Evolutionary conservation across 2,888 invertebrate species (phyloP), one percentile per base, ranked within the genome.

Genomic region (Latrodectus elegans): DNA sequence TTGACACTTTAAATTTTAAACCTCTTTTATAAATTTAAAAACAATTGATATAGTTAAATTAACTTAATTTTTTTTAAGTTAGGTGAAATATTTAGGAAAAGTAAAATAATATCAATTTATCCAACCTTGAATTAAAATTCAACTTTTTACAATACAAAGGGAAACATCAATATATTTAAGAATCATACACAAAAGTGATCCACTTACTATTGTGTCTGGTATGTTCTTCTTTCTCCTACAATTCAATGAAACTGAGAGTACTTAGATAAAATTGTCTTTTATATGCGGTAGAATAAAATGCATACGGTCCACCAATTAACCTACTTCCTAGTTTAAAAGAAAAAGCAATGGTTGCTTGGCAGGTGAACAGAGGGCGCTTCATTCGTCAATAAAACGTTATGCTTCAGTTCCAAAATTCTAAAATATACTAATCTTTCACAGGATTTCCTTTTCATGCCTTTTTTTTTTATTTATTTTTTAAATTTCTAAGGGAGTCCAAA

Each of bases 271-370:
- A 81, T 77, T 87, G 86, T 76, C 86, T 87, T 87, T 87, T 87
- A 87, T 86, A 86, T 52, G 75, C 53, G 65, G 49, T 65, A 71
- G 65, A 65, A 67, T 84, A 84, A 81, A 84, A 84, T 72, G 84
- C 86, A 81, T 77, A 81, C 68, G 81, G 72, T 77, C 73, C 67
- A 26, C 80, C 81, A 82, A 87, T 87, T 87, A 87, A 87, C 86
- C 86, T 81, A 87, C 76, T 87, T 87, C 77, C 78, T 78, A 84
- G 77, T 78, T 87, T 72, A 72, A 77, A 81, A 72, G 77, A 72
- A 77, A 82, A 81, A 87, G 53, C 77, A 22, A 22, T 77, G 81
- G 86, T 87, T 87, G 86, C 26, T 65, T 51, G 81, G 71, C 81
- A 22, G 81, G 86, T 81, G 76, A 51, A 60, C 22, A 53, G 78